These are phyloP conservation scores for Odontamblyopus rebecca DNA, from an alignment of 2,797 vertebrate genomes.

Conservation along the genomic window DNA sequence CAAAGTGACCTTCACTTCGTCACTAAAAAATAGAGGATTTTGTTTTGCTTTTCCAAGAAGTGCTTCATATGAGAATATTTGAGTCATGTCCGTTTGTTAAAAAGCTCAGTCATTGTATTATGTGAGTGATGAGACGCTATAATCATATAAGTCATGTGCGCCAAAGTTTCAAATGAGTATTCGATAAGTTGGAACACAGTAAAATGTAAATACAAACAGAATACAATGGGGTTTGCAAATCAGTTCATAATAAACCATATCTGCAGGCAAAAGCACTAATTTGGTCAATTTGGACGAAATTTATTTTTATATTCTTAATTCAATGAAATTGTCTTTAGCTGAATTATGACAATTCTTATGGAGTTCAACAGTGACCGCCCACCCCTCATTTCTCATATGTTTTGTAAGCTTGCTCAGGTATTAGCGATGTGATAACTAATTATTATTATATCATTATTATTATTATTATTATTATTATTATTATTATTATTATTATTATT, in stretches of 20 bases:
- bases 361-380: no score
- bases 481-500: no score
- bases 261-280: background rate
- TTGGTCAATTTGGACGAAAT: background rate
- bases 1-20: slow-evolving; percentile 66
- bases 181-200: background rate
- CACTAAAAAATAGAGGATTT: slow-evolving; percentile 35
- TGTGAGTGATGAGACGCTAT: background rate
- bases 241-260: background rate
- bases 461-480: no score
- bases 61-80: slow-evolving; percentile 24
- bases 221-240: background rate
- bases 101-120: background rate
- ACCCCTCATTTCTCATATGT: no score
- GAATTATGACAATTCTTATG: no score
- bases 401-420: no score
- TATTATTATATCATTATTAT: no score
- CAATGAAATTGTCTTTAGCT: background rate
- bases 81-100: slow-evolving; percentile 23
- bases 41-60: slow-evolving; percentile 23
- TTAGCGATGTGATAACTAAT: no score
- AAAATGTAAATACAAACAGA: background rate
- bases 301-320: background rate
- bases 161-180: slow-evolving; percentile 22
- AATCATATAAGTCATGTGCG: slow-evolving; percentile 26